Base-by-base conservation (phyloP, 1,140 invertebrate genomes). In the Maconellicoccus hirsutus region DNA sequence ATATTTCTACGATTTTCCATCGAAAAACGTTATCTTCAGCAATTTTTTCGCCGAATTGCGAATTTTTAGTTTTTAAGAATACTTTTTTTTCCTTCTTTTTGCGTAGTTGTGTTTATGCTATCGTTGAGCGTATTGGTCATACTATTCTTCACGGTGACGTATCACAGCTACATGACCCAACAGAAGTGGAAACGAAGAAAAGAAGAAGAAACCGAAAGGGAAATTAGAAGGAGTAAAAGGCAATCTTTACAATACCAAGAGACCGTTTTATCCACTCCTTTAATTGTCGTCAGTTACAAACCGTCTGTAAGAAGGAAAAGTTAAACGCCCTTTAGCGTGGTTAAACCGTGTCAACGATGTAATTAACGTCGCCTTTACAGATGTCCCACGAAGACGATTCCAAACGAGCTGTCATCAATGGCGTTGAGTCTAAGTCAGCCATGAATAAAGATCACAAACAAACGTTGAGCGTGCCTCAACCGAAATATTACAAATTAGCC, bases 161-260 rank as follows among this genome's bases (percentile, higher is more conserved):
- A 78, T 42, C 78, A 80, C 71, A 76, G 79, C 19, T 80, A 77
- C 63, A 72, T 77, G 8, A 76, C 75, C 1, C 75, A 80, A 70
- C 71, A 74, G 1, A 71, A 75, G 71, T 86, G 88, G 76, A 88
- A 85, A 79, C 79, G 83, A 74, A 81, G 84, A 38, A 82, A 86
- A 72, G 86, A 88, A 77, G 82, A 85, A 71, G 84, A 87, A 81
- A 86, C 85, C 0, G 86, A 87, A 76, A 85, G 86, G 76, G 73
- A 74, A 23, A 74, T 77, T 63, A 69, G 73, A 6, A 73, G 77
- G 73, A 75, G 74, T 27, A 75, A 75, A 59, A 70, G 74, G 1
- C 74, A 75, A 33, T 75, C 74, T 27, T 69, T 75, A 21, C 66
- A 73, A n/a, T 74, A 74, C 59, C 75, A 74, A 38, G 75, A 75